Percentiles rank a stretch among this genome's conserved stretches.
Evolutionary conservation across 1,140 invertebrate species (phyloP).

Genomic region (Ctenoplectra terminalis): DNA sequence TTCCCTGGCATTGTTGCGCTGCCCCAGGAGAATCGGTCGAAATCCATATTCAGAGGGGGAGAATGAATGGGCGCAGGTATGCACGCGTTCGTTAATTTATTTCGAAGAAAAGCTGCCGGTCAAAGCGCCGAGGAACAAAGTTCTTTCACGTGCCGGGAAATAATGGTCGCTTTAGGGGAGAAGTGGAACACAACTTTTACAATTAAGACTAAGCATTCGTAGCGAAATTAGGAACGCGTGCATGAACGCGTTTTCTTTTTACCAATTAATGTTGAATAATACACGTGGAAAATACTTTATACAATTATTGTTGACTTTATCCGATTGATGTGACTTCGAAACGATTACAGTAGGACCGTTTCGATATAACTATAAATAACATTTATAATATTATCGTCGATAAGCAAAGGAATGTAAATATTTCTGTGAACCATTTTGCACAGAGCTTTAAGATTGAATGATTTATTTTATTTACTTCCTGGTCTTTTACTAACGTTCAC

Average conservation of each 20-base stretch:
- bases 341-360: no score
- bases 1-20: constrained; percentile 25
- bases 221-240: neutral
- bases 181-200: constrained; percentile 3
- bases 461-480: no score
- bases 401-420: no score
- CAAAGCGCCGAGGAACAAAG: neutral
- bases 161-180: no score
- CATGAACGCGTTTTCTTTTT: neutral
- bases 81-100: constrained; percentile 38
- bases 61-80: neutral
- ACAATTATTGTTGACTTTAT: no score
- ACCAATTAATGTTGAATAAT: neutral
- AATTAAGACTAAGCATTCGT: neutral
- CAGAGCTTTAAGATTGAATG: no score
- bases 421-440: no score
- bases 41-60: constrained; percentile 28
- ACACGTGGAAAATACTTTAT: no score
- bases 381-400: no score
- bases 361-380: no score
- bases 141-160: constrained; percentile 11
- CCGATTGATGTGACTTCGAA: no score
- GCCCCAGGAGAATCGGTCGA: neutral
- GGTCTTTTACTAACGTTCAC: no score
- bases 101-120: constrained; percentile 4